Base-by-base conservation (phyloP, 2,888 invertebrate species). In the Drosophila barbarae region DNA sequence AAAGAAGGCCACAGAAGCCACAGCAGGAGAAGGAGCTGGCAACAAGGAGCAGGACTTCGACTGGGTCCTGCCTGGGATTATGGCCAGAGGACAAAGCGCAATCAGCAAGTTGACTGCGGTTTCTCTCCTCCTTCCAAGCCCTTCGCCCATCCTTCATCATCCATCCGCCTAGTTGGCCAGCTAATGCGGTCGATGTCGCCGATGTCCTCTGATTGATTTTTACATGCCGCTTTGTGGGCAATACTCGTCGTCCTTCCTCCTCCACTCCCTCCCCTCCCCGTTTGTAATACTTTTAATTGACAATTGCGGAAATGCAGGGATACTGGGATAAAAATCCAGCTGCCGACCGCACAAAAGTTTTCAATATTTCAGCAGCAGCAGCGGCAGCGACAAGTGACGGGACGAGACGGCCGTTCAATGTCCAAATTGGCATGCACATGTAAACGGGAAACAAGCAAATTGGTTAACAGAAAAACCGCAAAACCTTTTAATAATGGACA, bases 261-360 rank as follows among this genome's bases (percentile, higher is more conserved):
- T 12, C 6, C 42, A 15, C 6, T 10, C 44, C 30, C 49, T 35
- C 49, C 42, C n/a, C 6, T 10, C 41, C 30, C 49, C 38, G 53
- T 13, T 60, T 38, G 69, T 69, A 74, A 84, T 81, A 85, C 82
- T 84, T 85, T 81, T 81, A 81, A 81, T 81, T 85, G 84, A 81
- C 78, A 81, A 85, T 81, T 85, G 86, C 82, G 72, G 71, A 84
- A 76, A 74, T 85, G 84, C 81, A 65, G 58, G 73, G 53, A 56
- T 59, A 26, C 52, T 49, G 34, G 60, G 38, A 69, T 36, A 53
- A 56, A 69, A 67, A 75, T 67, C 59, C 56, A 66, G 51, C 56
- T 32, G 56, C 50, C 63, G 65, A 73, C 75, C 79, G 42, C 84
- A 85, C 61, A 69, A 85, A 83, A 85, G 70, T 80, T 85, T 69